Conservation (phyloP, 2,888 invertebrate species). For the Diarsia dahlii region DNA sequence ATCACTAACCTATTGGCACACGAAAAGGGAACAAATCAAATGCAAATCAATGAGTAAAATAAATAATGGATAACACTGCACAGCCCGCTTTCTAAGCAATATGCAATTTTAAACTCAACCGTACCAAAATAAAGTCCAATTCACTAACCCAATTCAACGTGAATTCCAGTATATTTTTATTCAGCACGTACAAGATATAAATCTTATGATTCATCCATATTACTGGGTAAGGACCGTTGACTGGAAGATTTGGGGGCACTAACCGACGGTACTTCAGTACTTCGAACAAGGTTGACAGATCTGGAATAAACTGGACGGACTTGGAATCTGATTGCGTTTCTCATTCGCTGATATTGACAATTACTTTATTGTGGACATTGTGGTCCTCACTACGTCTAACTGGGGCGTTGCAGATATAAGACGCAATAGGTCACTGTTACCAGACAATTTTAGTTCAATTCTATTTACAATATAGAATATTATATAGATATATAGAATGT, state of each 20-base stretch:
- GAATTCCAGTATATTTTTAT: conserved; percentile 64
- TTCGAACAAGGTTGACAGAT: conserved; percentile 57
- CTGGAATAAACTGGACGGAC: conserved; percentile 48
- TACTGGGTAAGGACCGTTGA: conserved; percentile 54
- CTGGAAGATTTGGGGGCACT: conserved; percentile 58
- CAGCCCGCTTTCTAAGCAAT: neutral
- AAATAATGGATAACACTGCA: neutral
- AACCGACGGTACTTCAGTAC: conserved; percentile 40
- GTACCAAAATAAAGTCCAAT: conserved; percentile 21
- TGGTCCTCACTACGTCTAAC: conserved; percentile 13
- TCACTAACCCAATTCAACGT: conserved; percentile 61
- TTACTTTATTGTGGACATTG: conserved; percentile 21
- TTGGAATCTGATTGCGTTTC: conserved; percentile 36
- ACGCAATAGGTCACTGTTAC: conserved; percentile 15
- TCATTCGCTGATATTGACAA: conserved; percentile 38
- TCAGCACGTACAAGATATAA: conserved; percentile 61
- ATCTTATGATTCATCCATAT: conserved; percentile 70
- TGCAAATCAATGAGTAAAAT: neutral
- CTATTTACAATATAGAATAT: too few species aligned
- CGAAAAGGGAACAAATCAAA: conserved; percentile 1
- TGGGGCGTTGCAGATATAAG: conserved; percentile 22
- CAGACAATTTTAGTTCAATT: too few species aligned
- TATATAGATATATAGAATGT: too few species aligned
- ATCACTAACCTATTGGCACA: neutral
- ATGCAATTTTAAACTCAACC: neutral